Conservation (phyloP, 2,888 invertebrate genomes). For the Aspidiotus destructor region DNA sequence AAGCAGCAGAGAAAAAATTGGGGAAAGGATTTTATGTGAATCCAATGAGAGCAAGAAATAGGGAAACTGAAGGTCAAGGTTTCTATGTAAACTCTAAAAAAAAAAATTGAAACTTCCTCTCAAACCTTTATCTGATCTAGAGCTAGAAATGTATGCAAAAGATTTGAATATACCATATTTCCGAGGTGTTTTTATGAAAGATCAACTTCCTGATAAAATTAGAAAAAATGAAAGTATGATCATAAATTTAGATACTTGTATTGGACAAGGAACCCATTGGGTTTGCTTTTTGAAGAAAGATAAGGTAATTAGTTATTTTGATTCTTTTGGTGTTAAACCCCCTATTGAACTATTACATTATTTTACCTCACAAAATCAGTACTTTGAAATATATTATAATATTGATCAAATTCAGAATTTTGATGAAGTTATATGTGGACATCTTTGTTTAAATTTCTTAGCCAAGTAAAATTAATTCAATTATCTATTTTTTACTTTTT, state of each 20-base stretch:
- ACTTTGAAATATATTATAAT: conserved; percentile 8
- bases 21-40: conserved; percentile 4
- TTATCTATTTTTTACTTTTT: conserved; percentile 11
- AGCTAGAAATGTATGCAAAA: conserved; percentile 6
- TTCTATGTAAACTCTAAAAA: conserved; percentile 1
- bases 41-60: conserved; percentile 1
- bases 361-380: background rate
- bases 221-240: conserved; percentile 26
- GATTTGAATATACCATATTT: conserved; percentile 10
- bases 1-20: conserved; percentile 4
- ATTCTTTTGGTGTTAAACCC: conserved; percentile 24
- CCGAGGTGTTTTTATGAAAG: conserved; percentile 16
- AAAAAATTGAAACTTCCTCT: conserved; percentile 2
- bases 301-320: conserved; percentile 21
- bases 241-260: conserved; percentile 17
- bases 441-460: conserved; percentile 9
- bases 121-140: conserved; percentile 10
- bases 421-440: conserved; percentile 11
- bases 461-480: background rate
- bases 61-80: conserved; percentile 4
- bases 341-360: conserved; percentile 19
- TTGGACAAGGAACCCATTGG: conserved; percentile 23
- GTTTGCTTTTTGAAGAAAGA: conserved; percentile 25
- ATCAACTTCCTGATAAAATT: conserved; percentile 26
- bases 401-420: conserved; percentile 11